Conservation (phyloP, 2,888 invertebrate genomes). For the Schizotus pectinicornis region DNA sequence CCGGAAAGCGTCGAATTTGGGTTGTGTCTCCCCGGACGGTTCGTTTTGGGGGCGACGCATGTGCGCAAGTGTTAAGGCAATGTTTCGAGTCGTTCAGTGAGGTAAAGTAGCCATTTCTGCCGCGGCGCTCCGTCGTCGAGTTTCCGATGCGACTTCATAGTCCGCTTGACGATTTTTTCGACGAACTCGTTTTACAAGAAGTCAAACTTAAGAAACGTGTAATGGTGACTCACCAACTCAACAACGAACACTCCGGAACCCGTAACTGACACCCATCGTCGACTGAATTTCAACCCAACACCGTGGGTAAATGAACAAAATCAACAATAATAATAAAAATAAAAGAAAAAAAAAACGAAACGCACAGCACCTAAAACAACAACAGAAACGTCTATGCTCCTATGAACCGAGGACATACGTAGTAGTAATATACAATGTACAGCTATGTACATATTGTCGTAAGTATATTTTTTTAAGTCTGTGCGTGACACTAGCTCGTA, state of each 20-base stretch:
- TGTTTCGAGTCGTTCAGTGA: neutral
- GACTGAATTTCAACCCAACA: no score
- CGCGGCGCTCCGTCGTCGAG: slow-evolving; percentile 1
- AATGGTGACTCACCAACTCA: slow-evolving; percentile 29
- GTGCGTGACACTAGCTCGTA: slow-evolving; percentile 44
- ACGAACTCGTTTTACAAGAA: slow-evolving; percentile 24
- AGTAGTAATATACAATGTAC: slow-evolving; percentile 53
- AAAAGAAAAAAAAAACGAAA: slow-evolving; percentile 23
- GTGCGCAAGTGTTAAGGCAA: slow-evolving; percentile 10
- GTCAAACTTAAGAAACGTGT: slow-evolving; percentile 19
- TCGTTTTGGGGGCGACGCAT: no score
- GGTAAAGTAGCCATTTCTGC: slow-evolving; percentile 5
- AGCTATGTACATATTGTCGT: slow-evolving; percentile 61
- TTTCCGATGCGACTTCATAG: slow-evolving; percentile 6
- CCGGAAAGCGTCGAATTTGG: no score
- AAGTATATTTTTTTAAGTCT: slow-evolving; percentile 53
- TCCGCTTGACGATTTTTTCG: slow-evolving; percentile 11
- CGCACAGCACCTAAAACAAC: slow-evolving; percentile 47
- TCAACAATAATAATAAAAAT: slow-evolving; percentile 9
- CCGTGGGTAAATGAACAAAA: slow-evolving; percentile 8
- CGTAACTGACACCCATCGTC: no score
- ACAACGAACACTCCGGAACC: slow-evolving; percentile 18
- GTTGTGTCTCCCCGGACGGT: no score
- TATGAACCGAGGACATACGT: slow-evolving; percentile 32
- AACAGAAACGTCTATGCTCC: slow-evolving; percentile 30